phyloP scores from a whole-genome alignment of 2,888 invertebrate species.

The Microctonus aethiopoides region DNA sequence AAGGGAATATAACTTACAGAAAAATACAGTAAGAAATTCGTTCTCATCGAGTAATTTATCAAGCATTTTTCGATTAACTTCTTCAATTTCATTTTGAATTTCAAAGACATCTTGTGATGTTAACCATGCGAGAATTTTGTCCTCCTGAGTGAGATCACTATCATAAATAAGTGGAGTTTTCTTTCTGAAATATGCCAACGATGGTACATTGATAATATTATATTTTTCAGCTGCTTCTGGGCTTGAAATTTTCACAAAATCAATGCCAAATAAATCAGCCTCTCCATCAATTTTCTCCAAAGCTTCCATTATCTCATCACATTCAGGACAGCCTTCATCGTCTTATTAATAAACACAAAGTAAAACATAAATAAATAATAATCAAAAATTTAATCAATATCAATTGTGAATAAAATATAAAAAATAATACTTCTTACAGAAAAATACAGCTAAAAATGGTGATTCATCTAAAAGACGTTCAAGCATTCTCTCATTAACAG shows the following conservation, averaged over 20 bases:
- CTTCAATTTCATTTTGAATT: constrained; percentile 96
- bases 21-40: constrained; percentile 94
- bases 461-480: constrained; percentile 86
- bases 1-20: constrained; percentile 77
- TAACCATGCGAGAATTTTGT: constrained; percentile 86
- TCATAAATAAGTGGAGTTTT: constrained; percentile 88
- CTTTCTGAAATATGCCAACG: constrained; percentile 87
- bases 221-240: constrained; percentile 84
- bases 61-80: constrained; percentile 95
- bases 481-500: constrained; percentile 90
- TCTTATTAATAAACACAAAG: constrained; percentile 69
- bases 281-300: constrained; percentile 96
- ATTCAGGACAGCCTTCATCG: constrained; percentile 91
- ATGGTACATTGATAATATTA: constrained; percentile 85
- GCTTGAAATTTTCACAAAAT: constrained; percentile 92
- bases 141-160: constrained; percentile 88
- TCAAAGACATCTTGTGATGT: constrained; percentile 96
- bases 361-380: neutral
- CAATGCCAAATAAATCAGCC: constrained; percentile 92
- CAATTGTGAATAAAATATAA: neutral
- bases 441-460: constrained; percentile 89
- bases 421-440: constrained; percentile 79
- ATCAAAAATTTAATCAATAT: neutral
- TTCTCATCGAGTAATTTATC: constrained; percentile 95
- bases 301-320: constrained; percentile 89